phyloP scores from a whole-genome alignment of 2,888 invertebrate genomes.

The Diplolepis rosae region DNA sequence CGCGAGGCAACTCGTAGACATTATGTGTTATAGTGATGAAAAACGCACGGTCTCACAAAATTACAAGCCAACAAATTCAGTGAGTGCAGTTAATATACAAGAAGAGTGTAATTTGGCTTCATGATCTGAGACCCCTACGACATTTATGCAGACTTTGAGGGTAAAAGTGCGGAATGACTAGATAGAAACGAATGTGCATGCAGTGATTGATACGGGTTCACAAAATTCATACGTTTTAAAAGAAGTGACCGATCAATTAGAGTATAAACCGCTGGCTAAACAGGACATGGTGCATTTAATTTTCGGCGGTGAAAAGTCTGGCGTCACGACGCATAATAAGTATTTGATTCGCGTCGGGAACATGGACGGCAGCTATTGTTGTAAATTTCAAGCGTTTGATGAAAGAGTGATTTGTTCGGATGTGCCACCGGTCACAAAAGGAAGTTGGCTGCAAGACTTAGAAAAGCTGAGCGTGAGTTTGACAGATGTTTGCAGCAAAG shows the following conservation, averaged over 20 bases:
- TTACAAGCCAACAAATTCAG: no score
- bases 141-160: conserved; percentile 24
- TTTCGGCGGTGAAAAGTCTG: conserved; percentile 27
- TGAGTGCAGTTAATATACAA: no score
- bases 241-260: neutral
- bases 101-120: no score
- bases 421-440: conserved; percentile 36
- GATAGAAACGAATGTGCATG: neutral
- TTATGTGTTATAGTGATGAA: no score
- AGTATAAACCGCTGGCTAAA: conserved; percentile 1
- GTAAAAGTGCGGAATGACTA: conserved; percentile 5
- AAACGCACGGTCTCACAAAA: no score
- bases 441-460: conserved; percentile 42
- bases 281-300: conserved; percentile 12
- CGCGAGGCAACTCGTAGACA: no score
- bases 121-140: no score
- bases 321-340: neutral
- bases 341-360: conserved; percentile 5
- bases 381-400: conserved; percentile 40
- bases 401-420: conserved; percentile 41
- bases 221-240: conserved; percentile 28
- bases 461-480: conserved; percentile 29
- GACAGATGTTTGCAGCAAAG: conserved; percentile 15
- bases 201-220: conserved; percentile 21
- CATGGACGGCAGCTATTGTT: neutral